Conservation (phyloP, 2,113 vertebrate genomes). For the Osmerus mordax region DNA sequence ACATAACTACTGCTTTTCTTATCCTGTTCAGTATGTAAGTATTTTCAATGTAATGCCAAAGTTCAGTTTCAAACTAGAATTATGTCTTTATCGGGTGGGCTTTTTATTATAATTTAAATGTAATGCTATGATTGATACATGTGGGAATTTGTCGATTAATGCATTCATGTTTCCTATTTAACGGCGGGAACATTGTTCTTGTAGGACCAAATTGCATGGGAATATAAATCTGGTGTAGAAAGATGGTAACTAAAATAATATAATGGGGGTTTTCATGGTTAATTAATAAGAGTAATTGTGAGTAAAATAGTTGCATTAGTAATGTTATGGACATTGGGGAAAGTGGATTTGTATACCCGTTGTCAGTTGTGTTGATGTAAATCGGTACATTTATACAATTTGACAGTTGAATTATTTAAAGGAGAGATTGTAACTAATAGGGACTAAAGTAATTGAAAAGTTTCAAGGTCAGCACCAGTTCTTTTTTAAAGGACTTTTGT, state of each 20-base stretch:
- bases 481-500: conserved; percentile 37
- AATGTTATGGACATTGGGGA: not conserved
- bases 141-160: not conserved
- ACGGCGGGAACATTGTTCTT: not conserved
- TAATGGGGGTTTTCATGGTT: not conserved
- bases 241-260: too few species aligned
- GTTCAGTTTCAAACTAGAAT: conserved; percentile 10
- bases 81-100: too few species aligned
- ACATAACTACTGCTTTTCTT: not conserved
- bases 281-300: not conserved
- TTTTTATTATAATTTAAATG: too few species aligned
- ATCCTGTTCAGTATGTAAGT: conserved; percentile 21
- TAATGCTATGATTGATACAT: too few species aligned
- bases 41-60: conserved; percentile 44
- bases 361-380: conserved; percentile 18
- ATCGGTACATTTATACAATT: conserved; percentile 45
- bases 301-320: not conserved
- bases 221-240: too few species aligned
- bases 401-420: conserved; percentile 62
- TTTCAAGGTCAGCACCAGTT: conserved; percentile 28
- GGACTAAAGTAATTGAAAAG: conserved; percentile 27
- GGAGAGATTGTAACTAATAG: conserved; percentile 43
- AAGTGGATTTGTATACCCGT: conserved; percentile 28
- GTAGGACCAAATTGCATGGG: not conserved
- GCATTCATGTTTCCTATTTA: not conserved